Evolutionary conservation across 2,797 vertebrate species (phyloP).

Genomic region (Rhynchonycteris naso): DNA sequence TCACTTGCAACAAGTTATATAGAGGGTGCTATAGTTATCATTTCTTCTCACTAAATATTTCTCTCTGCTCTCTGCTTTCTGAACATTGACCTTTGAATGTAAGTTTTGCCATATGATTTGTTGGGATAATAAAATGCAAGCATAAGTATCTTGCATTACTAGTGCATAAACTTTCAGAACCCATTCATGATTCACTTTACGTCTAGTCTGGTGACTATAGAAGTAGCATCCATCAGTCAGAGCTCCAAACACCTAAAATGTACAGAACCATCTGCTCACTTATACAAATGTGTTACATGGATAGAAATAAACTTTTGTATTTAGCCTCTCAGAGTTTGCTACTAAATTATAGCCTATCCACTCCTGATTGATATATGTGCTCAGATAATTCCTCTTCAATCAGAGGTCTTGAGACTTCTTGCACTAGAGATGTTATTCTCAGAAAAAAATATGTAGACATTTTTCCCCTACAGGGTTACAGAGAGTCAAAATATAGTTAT

Average conservation of each 20-base stretch:
- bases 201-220: neutral
- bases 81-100: neutral
- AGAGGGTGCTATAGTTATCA: neutral
- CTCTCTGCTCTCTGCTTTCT: neutral
- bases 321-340: neutral
- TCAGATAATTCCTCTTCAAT: constrained; percentile 1
- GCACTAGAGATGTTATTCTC: neutral
- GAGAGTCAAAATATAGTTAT: neutral
- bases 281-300: neutral
- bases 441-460: neutral
- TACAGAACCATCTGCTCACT: neutral
- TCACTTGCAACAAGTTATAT: neutral
- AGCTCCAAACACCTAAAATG: neutral
- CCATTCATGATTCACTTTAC: neutral
- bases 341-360: neutral
- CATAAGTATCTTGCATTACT: constrained; percentile 33
- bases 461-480: neutral
- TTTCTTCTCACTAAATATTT: constrained; percentile 14
- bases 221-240: neutral
- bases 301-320: neutral
- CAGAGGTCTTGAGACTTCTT: neutral
- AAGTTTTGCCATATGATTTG: neutral
- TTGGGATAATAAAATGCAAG: neutral
- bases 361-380: neutral
- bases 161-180: constrained; percentile 14